Conservation (phyloP, 2,888 invertebrate species). For the Ochlodes sylvanus region DNA sequence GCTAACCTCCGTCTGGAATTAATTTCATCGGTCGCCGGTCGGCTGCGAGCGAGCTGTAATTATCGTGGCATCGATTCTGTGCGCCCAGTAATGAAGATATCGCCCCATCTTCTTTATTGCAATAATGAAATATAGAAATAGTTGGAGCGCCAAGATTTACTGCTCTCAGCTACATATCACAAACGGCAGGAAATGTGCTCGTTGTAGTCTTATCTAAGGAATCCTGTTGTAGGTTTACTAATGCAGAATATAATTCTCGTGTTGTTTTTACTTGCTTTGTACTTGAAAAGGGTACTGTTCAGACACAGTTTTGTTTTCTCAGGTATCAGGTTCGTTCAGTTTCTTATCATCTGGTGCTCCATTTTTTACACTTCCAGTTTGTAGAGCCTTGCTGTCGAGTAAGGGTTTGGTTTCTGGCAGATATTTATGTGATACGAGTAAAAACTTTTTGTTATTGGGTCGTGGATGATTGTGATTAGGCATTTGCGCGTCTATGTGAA, state of each 20-base stretch:
- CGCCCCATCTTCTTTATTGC: slow-evolving; percentile 66
- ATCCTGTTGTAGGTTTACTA: slow-evolving; percentile 29
- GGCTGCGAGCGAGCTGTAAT: slow-evolving; percentile 62
- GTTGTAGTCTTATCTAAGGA: slow-evolving; percentile 33
- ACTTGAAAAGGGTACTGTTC: background rate
- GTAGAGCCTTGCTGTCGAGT: too few species aligned
- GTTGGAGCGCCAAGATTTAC: slow-evolving; percentile 48
- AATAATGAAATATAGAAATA: slow-evolving; percentile 63
- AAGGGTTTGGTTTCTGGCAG: too few species aligned
- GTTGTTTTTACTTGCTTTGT: slow-evolving; percentile 1
- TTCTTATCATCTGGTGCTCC: too few species aligned
- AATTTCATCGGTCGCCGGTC: slow-evolving; percentile 59
- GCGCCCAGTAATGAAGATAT: slow-evolving; percentile 74
- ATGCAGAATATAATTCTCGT: background rate
- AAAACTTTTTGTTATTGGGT: too few species aligned
- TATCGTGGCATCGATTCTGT: slow-evolving; percentile 68
- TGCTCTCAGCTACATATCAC: slow-evolving; percentile 37
- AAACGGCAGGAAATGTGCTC: slow-evolving; percentile 40
- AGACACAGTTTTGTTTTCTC: background rate
- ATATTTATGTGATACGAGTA: too few species aligned
- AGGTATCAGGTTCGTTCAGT: too few species aligned
- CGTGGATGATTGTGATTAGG: too few species aligned
- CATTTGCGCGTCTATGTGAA: too few species aligned
- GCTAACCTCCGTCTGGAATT: slow-evolving; percentile 60
- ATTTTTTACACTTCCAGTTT: too few species aligned